These are phyloP conservation scores for Smithornis capensis DNA, from an alignment of 2,113 vertebrate species.

Conservation along the genomic window DNA sequence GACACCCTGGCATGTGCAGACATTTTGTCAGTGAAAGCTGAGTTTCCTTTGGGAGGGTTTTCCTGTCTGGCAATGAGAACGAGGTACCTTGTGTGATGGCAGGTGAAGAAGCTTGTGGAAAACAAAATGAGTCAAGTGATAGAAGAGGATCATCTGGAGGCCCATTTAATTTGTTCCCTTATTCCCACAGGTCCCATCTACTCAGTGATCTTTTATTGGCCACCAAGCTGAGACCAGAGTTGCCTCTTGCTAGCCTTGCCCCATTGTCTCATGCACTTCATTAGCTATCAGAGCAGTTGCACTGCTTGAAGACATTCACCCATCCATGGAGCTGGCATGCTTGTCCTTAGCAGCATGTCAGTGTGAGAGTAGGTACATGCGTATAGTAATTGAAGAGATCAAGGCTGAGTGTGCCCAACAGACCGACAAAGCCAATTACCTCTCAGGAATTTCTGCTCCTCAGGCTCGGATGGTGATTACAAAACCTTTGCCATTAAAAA, in stretches of 20 bases:
- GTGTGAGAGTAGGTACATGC: constrained; percentile 38
- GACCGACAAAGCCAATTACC: constrained; percentile 74
- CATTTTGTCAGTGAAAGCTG: neutral
- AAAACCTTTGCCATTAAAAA: constrained; percentile 72
- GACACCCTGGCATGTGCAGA: neutral
- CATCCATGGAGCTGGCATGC: neutral
- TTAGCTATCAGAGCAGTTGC: neutral
- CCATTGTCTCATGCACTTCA: neutral
- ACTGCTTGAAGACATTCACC: constrained; percentile 3
- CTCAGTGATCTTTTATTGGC: neutral
- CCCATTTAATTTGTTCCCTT: neutral
- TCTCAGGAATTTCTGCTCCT: constrained; percentile 70
- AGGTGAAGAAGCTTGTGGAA: neutral
- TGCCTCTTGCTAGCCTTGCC: neutral
- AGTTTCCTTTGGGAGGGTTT: neutral
- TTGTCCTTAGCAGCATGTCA: neutral
- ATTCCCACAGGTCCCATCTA: neutral
- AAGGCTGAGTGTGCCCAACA: constrained; percentile 61
- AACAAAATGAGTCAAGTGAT: neutral
- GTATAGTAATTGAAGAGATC: constrained; percentile 69
- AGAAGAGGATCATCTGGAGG: neutral
- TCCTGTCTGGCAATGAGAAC: neutral
- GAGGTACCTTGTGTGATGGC: neutral
- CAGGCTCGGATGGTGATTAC: constrained; percentile 64
- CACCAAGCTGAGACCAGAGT: neutral